phyloP scores from a whole-genome alignment of 2,797 vertebrate species.

The Choloepus didactylus region DNA sequence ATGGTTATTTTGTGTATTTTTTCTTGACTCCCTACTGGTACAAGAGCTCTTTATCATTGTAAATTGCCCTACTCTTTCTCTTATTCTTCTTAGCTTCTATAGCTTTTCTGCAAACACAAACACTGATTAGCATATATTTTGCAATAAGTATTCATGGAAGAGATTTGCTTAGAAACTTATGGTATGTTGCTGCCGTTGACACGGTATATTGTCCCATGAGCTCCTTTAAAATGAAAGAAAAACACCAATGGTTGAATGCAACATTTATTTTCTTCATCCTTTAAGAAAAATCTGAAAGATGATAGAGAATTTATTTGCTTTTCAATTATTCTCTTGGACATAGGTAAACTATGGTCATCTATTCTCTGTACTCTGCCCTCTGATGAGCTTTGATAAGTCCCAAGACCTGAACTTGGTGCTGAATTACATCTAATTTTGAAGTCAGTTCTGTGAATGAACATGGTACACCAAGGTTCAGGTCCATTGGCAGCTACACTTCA shows the following conservation, averaged over 20 bases:
- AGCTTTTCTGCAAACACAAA: not conserved
- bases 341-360: too few relatives aligned
- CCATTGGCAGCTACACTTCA: not conserved
- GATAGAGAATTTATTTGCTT: not conserved
- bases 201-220: not conserved
- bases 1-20: not conserved
- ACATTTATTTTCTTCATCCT: not conserved
- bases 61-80: not conserved
- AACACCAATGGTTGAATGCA: not conserved
- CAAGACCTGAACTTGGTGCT: not conserved
- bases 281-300: not conserved
- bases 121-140: not conserved
- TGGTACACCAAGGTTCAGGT: not conserved
- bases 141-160: not conserved
- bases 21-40: not conserved
- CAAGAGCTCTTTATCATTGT: not conserved
- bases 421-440: not conserved
- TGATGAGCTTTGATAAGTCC: not conserved
- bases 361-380: not conserved
- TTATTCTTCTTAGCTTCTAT: not conserved
- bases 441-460: not conserved
- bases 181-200: not conserved
- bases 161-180: not conserved
- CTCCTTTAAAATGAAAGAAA: not conserved
- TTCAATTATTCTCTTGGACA: not conserved